These are phyloP conservation scores for Cybosia mesomella DNA, from an alignment of 2,888 invertebrate species.

Conservation along the genomic window DNA sequence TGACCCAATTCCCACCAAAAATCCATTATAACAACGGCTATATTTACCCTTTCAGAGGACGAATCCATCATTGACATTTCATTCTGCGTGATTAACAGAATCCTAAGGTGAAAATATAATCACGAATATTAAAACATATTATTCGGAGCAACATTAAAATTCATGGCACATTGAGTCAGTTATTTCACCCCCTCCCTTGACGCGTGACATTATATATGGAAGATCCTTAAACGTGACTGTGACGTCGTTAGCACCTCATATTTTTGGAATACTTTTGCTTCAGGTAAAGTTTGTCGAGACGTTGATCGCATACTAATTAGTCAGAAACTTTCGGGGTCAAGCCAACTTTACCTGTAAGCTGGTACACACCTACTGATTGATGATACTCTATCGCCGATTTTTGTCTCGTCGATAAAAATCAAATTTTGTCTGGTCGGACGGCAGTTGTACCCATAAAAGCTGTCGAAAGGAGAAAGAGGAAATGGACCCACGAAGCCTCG, in stretches of 20 bases:
- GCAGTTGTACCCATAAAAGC: no score
- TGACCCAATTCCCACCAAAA: constrained; percentile 6
- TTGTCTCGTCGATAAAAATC: not conserved
- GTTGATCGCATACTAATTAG: not conserved
- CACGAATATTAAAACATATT: not conserved
- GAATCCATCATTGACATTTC: constrained; percentile 10
- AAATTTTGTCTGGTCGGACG: no score
- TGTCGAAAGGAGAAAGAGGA: no score
- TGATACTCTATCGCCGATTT: no score
- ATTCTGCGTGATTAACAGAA: constrained; percentile 9
- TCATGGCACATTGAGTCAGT: constrained; percentile 46
- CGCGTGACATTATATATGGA: constrained; percentile 41
- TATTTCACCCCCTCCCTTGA: constrained; percentile 29
- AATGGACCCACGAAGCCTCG: no score
- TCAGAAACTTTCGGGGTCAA: no score
- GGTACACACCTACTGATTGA: not conserved
- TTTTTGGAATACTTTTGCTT: constrained; percentile 14
- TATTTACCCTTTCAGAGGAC: not conserved
- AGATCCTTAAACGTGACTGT: constrained; percentile 32
- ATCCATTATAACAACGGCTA: not conserved
- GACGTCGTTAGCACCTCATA: constrained; percentile 42
- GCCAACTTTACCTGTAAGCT: no score
- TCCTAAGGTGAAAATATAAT: not conserved
- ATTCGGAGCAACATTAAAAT: constrained; percentile 41
- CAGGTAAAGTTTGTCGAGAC: constrained; percentile 2